phyloP scores from a whole-genome alignment of 2,888 invertebrate species.

The Herminia tarsipennalis region DNA sequence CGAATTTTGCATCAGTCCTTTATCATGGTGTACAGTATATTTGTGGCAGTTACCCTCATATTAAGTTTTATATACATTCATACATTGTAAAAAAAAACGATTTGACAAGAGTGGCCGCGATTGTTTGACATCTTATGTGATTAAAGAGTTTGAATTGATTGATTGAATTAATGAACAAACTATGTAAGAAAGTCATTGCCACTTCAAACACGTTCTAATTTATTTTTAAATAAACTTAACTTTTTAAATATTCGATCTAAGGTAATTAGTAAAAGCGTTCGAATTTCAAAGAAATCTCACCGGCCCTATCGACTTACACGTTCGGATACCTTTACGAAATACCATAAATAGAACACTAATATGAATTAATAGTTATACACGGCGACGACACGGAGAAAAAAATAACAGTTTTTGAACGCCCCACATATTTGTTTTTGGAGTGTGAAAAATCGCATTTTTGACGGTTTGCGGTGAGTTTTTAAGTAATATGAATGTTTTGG shows the following conservation, averaged over 20 bases:
- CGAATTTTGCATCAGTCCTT: no score
- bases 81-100: no score
- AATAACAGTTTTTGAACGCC: constrained; percentile 66
- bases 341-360: constrained; percentile 62
- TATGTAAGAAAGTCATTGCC: no score
- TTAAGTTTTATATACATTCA: no score
- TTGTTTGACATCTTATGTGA: no score
- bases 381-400: constrained; percentile 48
- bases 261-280: constrained; percentile 55
- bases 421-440: constrained; percentile 76
- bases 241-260: constrained; percentile 17
- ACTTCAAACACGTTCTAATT: no score
- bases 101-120: no score
- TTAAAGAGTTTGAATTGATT: no score
- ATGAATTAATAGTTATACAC: constrained; percentile 71
- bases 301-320: constrained; percentile 42
- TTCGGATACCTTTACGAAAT: constrained; percentile 41
- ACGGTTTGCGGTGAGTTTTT: constrained; percentile 76
- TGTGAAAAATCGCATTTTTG: constrained; percentile 82
- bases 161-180: no score
- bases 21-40: no score
- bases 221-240: constrained; percentile 11
- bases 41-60: no score
- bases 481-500: constrained; percentile 80
- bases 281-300: constrained; percentile 64